Evolutionary conservation across 2,888 invertebrate genomes (phyloP), one percentile per base, ranked within the genome.

Genomic region (Neelides folsomi): DNA sequence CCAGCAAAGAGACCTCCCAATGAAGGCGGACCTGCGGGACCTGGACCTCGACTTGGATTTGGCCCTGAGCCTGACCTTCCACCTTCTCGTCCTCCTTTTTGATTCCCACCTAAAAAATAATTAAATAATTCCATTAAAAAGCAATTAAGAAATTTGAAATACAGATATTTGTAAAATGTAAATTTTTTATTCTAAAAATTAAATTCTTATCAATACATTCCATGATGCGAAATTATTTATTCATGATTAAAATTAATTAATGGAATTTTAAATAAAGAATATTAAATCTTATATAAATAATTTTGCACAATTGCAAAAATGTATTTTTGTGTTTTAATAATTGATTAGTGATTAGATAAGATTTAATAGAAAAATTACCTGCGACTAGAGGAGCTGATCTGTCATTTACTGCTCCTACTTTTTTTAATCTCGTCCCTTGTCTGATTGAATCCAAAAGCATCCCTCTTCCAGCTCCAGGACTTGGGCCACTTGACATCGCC

Each of bases 361-460:
- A n/a, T n/a, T n/a, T n/a, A n/a, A 27, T 27, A 5, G n/a, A 15
- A 20, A 19, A 43, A 35, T 76, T 77, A 71, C 87, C 86, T 64
- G 80, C 74, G 62, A 88, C 73, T 47, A 77, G 70, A 0, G 92
- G 92, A 48, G 79, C 82, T 77, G 92, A 92, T 71, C 87, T 85
- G 69, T 93, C 92, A 66, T 84, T 82, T n/a, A 90, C 90, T 1
- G 81, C 81, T 12, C 54, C 16, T 49, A 88, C 77, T 72, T 89
- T 90, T 71, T 86, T 89, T 60, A 92, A 73, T 66, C 78, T 78
- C 48, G 82, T 73, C 52, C 90, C 92, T 69, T 82, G 82, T 65
- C 87, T 79, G 66, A 92, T 92, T 10, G 86, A 86, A 66, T 79
- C 80, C 41, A 92, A 73, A 53, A 92, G 73, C 44, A 83, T 79